phyloP scores from a whole-genome alignment of 2,797 vertebrate genomes.

The Balearica regulorum region DNA sequence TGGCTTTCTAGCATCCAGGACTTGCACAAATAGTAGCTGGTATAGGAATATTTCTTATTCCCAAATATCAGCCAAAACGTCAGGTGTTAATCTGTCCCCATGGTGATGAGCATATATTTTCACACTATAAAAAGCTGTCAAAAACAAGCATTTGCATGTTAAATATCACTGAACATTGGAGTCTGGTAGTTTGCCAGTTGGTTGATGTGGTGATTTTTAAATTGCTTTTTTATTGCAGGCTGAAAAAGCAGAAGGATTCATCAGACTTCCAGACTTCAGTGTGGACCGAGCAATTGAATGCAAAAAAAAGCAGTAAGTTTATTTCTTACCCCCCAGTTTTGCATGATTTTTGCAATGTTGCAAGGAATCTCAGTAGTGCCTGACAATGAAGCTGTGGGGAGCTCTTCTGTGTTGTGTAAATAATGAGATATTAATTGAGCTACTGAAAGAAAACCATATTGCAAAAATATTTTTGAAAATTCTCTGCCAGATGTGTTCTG shows the following conservation, averaged over 20 bases:
- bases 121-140: neutral
- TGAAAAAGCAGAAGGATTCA: constrained; percentile 95
- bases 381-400: neutral
- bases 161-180: neutral
- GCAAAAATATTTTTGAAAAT: neutral
- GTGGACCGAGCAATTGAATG: constrained; percentile 92
- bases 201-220: neutral
- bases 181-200: neutral
- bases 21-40: neutral
- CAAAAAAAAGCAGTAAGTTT: constrained; percentile 97
- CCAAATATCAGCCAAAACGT: neutral
- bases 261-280: constrained; percentile 91
- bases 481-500: neutral
- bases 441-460: constrained; percentile 1
- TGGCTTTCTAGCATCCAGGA: neutral
- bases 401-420: constrained; percentile 18
- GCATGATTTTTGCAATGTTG: neutral
- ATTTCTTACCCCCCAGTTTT: neutral
- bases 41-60: neutral
- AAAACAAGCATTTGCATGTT: neutral
- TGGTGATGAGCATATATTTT: constrained; percentile 36
- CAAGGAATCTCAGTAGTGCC: neutral
- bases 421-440: constrained; percentile 18
- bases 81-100: neutral
- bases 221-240: constrained; percentile 77